These are phyloP conservation scores for Amphipoea oculea DNA, from an alignment of 2,888 invertebrate species.

Conservation along the genomic window DNA sequence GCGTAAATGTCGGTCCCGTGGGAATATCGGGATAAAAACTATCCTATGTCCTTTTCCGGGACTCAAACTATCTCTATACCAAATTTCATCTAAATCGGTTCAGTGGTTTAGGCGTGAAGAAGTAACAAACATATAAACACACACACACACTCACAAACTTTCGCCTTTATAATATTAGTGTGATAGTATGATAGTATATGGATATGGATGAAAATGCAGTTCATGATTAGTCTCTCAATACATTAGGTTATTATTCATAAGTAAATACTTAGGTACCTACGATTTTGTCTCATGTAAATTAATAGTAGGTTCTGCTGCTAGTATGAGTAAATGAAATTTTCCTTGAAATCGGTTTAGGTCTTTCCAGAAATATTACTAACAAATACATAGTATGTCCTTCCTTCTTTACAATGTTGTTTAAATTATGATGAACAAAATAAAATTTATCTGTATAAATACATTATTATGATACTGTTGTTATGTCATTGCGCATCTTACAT, in stretches of 20 bases:
- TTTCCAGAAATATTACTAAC: constrained; percentile 25
- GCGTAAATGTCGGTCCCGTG: no score
- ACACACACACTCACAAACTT: no score
- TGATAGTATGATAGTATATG: no score
- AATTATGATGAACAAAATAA: constrained; percentile 38
- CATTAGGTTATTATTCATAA: not conserved
- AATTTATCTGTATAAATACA: constrained; percentile 16
- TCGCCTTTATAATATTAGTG: no score
- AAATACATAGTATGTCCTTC: constrained; percentile 29
- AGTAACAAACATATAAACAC: no score
- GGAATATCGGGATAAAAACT: no score
- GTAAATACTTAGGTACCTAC: not conserved
- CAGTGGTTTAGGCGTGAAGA: no score
- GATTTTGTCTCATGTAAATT: not conserved
- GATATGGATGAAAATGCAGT: not conserved
- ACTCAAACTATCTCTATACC: no score
- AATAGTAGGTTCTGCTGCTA: no score
- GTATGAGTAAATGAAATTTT: not conserved
- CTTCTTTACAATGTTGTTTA: not conserved
- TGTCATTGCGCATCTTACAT: constrained; percentile 33
- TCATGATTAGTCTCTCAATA: not conserved
- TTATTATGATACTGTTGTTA: constrained; percentile 5
- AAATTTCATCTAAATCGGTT: no score
- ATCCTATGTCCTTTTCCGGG: no score
- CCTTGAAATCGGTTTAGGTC: constrained; percentile 10